phyloP scores from a whole-genome alignment of 2,888 invertebrate genomes.

The Syrphus vitripennis region DNA sequence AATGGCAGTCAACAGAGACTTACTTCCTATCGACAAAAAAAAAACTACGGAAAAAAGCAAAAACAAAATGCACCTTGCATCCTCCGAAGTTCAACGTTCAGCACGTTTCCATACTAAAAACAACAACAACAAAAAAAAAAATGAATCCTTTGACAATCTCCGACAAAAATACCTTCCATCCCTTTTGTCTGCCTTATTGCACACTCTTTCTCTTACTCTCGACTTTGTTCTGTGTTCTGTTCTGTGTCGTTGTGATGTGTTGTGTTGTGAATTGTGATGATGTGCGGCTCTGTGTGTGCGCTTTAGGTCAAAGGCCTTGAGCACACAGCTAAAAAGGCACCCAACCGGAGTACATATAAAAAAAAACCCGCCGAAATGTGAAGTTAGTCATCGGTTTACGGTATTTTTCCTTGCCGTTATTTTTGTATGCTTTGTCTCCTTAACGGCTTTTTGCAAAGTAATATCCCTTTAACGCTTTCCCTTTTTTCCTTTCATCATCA shows the following conservation, averaged over 20 bases:
- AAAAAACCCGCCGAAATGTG: constrained; percentile 40
- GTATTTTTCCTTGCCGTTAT: neutral
- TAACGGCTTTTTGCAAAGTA: constrained; percentile 29
- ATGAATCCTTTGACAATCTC: constrained; percentile 52
- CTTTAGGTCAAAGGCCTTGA: constrained; percentile 63
- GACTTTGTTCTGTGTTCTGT: neutral
- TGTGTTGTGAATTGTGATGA: neutral
- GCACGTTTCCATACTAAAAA: constrained; percentile 16
- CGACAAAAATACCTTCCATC: constrained; percentile 46
- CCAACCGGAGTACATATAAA: neutral
- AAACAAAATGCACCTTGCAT: constrained; percentile 1
- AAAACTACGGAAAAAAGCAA: neutral
- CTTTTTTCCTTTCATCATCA: neutral
- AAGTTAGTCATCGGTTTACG: constrained; percentile 40
- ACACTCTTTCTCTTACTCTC: constrained; percentile 5
- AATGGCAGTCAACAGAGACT: constrained; percentile 27
- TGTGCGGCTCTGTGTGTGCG: constrained; percentile 15
- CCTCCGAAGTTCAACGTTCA: constrained; percentile 56
- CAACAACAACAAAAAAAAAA: constrained; percentile 5
- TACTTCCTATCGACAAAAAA: constrained; percentile 50
- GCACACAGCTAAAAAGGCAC: neutral
- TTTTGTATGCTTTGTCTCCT: constrained; percentile 10
- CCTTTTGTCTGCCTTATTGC: constrained; percentile 37
- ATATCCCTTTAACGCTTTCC: constrained; percentile 33
- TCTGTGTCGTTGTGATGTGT: neutral